Evolutionary conservation across 2,888 invertebrate species (phyloP).

Genomic region (Tetanocera ferruginea): DNA sequence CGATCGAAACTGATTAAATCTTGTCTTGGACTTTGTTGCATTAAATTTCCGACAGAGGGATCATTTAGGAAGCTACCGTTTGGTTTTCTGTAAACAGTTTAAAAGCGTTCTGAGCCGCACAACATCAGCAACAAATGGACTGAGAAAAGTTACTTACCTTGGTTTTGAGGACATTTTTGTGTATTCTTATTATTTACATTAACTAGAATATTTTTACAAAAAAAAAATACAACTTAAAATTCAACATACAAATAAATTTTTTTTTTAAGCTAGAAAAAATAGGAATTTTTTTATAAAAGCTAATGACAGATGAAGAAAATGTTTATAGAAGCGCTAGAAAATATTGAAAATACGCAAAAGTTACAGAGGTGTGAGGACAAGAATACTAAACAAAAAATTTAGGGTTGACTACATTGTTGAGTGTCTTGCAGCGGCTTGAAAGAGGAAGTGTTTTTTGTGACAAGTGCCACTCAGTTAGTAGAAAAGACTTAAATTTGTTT

Average conservation of each 20-base stretch:
- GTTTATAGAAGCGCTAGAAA: conserved; percentile 1
- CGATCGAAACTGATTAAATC: conserved; percentile 35
- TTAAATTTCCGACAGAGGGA: conserved; percentile 30
- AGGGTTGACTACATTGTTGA: too few species aligned
- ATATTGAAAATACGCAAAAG: not conserved
- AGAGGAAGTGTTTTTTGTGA: not conserved
- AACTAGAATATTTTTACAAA: not conserved
- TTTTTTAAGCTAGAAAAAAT: conserved; percentile 30
- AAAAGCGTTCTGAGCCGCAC: not conserved
- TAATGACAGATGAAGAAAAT: conserved; percentile 25
- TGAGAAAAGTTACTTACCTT: conserved; percentile 19
- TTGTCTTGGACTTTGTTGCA: conserved; percentile 42
- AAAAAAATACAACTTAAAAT: conserved; percentile 27
- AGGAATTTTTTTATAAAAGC: conserved; percentile 1
- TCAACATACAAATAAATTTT: conserved; percentile 42
- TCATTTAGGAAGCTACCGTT: conserved; percentile 45
- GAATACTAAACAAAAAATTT: too few species aligned
- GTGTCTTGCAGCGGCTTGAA: too few species aligned
- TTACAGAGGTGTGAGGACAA: too few species aligned
- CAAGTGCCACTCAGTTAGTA: not conserved
- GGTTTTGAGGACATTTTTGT: conserved; percentile 39
- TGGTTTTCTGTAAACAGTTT: conserved; percentile 36
- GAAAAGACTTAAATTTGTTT: too few species aligned
- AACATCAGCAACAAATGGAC: not conserved
- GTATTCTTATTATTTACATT: not conserved